Evolutionary conservation across 2,888 invertebrate genomes (phyloP).

Genomic region (Leistus spinibarbis): DNA sequence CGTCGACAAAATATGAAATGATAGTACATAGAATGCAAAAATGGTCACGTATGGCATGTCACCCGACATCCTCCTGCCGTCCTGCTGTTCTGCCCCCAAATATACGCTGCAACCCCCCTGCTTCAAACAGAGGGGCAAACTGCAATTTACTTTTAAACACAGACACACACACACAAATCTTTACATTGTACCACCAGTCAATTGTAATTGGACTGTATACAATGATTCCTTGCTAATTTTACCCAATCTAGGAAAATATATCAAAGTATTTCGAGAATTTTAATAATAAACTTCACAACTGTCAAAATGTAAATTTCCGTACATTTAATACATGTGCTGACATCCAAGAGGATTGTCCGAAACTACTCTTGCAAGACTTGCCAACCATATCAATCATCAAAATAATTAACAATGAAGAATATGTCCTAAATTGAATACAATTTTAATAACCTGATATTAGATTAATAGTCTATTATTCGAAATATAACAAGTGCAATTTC

Average conservation of each 20-base stretch:
- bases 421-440: too few species aligned
- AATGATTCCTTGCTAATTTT: neutral
- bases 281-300: constrained; percentile 10
- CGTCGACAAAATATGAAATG: constrained; percentile 72
- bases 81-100: too few species aligned
- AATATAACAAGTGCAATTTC: too few species aligned
- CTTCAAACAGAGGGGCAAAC: neutral
- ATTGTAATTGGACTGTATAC: neutral
- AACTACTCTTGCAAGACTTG: neutral
- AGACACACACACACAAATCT: neutral
- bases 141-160: neutral
- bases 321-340: neutral
- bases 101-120: constrained; percentile 24
- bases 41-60: constrained; percentile 65
- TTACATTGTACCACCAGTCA: neutral
- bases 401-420: too few species aligned
- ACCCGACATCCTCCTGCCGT: constrained; percentile 62
- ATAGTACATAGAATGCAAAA: constrained; percentile 72
- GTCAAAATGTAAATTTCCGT: constrained; percentile 6
- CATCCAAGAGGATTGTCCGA: neutral
- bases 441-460: too few species aligned
- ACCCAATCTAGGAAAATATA: neutral
- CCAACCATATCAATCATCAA: too few species aligned
- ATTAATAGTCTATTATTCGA: too few species aligned
- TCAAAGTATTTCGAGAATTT: neutral